Evolutionary conservation across 2,797 vertebrate genomes (phyloP).

Genomic region (Triplophysa bombifrons): DNA sequence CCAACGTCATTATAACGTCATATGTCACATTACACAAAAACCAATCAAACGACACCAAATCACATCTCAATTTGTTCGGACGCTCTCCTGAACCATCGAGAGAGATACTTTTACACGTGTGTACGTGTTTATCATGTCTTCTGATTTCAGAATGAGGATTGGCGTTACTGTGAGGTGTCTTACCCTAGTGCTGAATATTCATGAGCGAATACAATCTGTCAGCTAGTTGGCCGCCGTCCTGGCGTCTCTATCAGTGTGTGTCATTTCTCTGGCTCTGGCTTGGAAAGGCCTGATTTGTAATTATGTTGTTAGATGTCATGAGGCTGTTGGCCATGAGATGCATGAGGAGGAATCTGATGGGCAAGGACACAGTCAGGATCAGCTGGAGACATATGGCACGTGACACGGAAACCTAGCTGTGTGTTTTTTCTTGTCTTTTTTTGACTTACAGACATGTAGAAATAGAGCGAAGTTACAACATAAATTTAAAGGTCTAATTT

Average conservation of each 20-base stretch:
- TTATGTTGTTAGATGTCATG: constrained; percentile 22
- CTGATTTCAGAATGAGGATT: not conserved
- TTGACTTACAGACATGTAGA: not conserved
- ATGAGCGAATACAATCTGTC: constrained; percentile 31
- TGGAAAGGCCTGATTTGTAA: constrained; percentile 37
- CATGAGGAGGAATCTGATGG: not conserved
- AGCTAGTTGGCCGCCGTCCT: constrained; percentile 8
- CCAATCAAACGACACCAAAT: constrained; percentile 4
- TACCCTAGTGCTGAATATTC: constrained; percentile 36
- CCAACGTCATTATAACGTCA: constrained; percentile 18
- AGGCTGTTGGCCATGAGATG: constrained; percentile 1
- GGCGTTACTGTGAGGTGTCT: constrained; percentile 8
- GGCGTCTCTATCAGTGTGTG: constrained; percentile 32
- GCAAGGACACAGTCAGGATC: not conserved
- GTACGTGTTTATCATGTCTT: not conserved
- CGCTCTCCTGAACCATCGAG: not conserved
- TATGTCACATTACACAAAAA: constrained; percentile 1
- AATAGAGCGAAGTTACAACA: not conserved
- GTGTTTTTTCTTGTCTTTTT: not conserved
- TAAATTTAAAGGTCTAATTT: no score
- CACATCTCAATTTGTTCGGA: constrained; percentile 1
- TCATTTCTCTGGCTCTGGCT: not conserved
- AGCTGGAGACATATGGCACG: not conserved
- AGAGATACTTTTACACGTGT: not conserved
- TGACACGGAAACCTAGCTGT: not conserved